phyloP scores from a whole-genome alignment of 2,113 vertebrate genomes.

The Centropristis striata region DNA sequence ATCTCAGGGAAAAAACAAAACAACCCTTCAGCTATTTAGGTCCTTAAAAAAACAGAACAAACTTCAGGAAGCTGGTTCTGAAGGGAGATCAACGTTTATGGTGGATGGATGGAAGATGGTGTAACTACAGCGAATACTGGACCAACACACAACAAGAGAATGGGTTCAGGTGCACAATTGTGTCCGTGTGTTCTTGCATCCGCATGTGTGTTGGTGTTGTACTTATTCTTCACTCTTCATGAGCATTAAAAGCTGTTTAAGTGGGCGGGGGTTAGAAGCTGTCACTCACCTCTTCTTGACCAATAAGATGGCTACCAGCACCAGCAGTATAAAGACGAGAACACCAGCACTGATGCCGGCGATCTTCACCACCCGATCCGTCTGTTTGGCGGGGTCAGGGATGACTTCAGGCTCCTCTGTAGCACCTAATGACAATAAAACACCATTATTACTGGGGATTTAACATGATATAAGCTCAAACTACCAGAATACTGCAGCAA shows the following conservation, averaged over 20 bases:
- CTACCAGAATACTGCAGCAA: too few species aligned
- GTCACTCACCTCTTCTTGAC: slow-evolving; percentile 97
- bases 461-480: too few species aligned
- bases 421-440: slow-evolving; percentile 86
- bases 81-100: slow-evolving; percentile 81
- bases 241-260: slow-evolving; percentile 2
- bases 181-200: slow-evolving; percentile 35
- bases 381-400: slow-evolving; percentile 96
- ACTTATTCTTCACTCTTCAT: slow-evolving; percentile 3
- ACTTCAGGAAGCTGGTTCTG: slow-evolving; percentile 57
- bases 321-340: slow-evolving; percentile 95
- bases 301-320: slow-evolving; percentile 94
- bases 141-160: slow-evolving; percentile 70
- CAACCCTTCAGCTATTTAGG: background rate
- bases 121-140: slow-evolving; percentile 60
- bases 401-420: slow-evolving; percentile 98
- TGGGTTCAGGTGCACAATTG: slow-evolving; percentile 47
- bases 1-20: slow-evolving; percentile 1
- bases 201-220: slow-evolving; percentile 19
- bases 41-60: slow-evolving; percentile 13
- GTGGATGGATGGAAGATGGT: slow-evolving; percentile 79
- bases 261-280: background rate
- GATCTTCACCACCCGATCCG: slow-evolving; percentile 97
- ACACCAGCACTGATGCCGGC: slow-evolving; percentile 97
- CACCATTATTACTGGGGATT: background rate